Conservation (phyloP, 2,113 vertebrate genomes). For the Columbina picui region DNA sequence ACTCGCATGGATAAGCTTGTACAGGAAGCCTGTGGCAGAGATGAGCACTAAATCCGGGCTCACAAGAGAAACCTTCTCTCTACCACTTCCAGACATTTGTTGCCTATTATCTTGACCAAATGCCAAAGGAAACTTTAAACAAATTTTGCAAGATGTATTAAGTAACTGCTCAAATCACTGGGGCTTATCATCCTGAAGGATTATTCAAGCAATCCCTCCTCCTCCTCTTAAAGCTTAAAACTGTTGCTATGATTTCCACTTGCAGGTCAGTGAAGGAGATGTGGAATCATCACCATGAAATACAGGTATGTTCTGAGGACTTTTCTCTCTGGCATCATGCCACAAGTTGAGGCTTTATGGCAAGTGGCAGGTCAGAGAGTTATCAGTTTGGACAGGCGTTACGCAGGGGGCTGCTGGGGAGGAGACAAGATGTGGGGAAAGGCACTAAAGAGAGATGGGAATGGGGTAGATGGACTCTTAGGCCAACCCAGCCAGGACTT, state of each 20-base stretch:
- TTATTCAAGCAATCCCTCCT: background rate
- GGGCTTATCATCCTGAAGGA: background rate
- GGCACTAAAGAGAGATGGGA: background rate
- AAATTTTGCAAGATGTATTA: background rate
- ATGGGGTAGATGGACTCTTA: background rate
- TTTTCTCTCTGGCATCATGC: background rate
- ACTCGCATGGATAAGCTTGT: background rate
- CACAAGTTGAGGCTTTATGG: background rate
- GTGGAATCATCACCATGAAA: constrained; percentile 62
- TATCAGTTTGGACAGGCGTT: background rate
- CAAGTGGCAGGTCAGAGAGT: fast-evolving
- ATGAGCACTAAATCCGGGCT: background rate
- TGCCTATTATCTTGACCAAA: background rate
- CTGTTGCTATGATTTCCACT: background rate
- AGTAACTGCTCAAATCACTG: background rate
- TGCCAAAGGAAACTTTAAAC: background rate
- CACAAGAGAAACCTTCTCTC: background rate
- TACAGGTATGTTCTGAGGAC: constrained; percentile 35
- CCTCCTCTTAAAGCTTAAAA: background rate
- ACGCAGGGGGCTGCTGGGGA: background rate
- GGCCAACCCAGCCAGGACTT: background rate
- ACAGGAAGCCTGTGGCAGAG: background rate
- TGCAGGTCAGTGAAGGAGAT: constrained; percentile 64
- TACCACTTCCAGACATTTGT: background rate
- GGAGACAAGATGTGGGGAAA: background rate